Base-by-base conservation (phyloP, 2,888 invertebrate species). In the Harpagoxenus sublaevis region DNA sequence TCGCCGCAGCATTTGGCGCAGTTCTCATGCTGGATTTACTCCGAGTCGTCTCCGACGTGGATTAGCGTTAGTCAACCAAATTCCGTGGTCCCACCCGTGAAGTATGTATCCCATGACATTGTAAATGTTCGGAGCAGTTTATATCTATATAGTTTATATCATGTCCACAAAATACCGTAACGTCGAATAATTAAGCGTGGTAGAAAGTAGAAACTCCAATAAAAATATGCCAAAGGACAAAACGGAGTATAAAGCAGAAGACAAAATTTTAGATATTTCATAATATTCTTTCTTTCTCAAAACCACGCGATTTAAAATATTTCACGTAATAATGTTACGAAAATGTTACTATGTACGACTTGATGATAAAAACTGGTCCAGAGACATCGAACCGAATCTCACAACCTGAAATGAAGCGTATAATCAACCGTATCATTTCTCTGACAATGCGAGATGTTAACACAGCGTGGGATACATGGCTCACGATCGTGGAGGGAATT, bases 401-500 rank as follows among this genome's bases (percentile, higher is more conserved):
- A 45, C 45, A 48, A 5, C 5, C 23, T 10, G 18, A 10, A 77
- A 63, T n/a, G 10, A 51, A 51, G 15, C 18, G 12, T 18, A 53
- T 23, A 23, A 23, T 65, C 63, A 23, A 9, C 31, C 35, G 35
- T 35, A 35, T 35, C 35, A 3, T 53, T 12, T 39, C 5, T 51
- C 23, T 31, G n/a, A 45, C 8, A 55, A 28, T 23, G n/a, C n/a
- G 23, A 55, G 53, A 48, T 51, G 23, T 6, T n/a, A 35, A 31
- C 23, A 18, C 10, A 12, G 48, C 18, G 31, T 65, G 31, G 51
- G 48, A 45, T 77, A 53, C 75, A 65, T 28, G 23, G 8, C 10
- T 35, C 5, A 51, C n/a, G 23, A 35, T 63, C 23, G 15, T 23
- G 75, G 42, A 53, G 55, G 53, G 53, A 68, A 78, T 78, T 78